Conservation (phyloP, 2,113 vertebrate genomes). For the Embiotoca jacksoni region DNA sequence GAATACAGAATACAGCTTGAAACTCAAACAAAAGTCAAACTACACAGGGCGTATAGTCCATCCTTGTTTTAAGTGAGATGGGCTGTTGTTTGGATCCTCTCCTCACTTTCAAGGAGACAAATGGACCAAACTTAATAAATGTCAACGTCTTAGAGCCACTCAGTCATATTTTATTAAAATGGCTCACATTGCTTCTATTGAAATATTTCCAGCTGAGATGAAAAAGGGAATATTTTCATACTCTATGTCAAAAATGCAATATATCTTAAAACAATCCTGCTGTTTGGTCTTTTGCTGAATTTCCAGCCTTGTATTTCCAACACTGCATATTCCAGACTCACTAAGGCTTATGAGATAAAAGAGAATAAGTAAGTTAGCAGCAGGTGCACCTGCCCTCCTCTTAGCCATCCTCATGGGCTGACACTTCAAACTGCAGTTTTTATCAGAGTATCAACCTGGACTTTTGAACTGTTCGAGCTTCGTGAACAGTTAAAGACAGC, state of each 20-base stretch:
- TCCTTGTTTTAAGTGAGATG: not conserved
- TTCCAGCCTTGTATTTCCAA: constrained; percentile 18
- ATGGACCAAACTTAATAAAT: constrained; percentile 41
- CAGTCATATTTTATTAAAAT: constrained; percentile 54
- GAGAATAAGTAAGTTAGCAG: constrained; percentile 68
- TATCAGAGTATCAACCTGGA: constrained; percentile 55
- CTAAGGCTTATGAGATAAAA: constrained; percentile 67
- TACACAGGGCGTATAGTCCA: not conserved
- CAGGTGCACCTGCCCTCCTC: constrained; percentile 61
- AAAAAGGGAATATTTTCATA: constrained; percentile 41
- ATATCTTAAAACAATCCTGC: constrained; percentile 4
- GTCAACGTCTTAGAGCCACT: constrained; percentile 30
- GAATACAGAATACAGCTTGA: not conserved
- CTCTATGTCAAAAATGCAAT: not conserved
- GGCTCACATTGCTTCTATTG: constrained; percentile 24
- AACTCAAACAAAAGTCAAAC: not conserved
- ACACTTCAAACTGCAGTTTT: constrained; percentile 77
- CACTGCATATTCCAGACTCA: constrained; percentile 25
- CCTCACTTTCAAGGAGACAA: constrained; percentile 22
- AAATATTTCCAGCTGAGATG: constrained; percentile 45
- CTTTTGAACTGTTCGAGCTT: constrained; percentile 49
- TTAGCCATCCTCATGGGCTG: constrained; percentile 55
- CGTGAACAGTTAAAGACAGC: constrained; percentile 6
- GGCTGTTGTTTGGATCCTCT: constrained; percentile 1
- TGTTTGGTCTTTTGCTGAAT: constrained; percentile 26